Evolutionary conservation across 2,888 invertebrate genomes (phyloP).

Genomic region (Chrysolina haemoptera): DNA sequence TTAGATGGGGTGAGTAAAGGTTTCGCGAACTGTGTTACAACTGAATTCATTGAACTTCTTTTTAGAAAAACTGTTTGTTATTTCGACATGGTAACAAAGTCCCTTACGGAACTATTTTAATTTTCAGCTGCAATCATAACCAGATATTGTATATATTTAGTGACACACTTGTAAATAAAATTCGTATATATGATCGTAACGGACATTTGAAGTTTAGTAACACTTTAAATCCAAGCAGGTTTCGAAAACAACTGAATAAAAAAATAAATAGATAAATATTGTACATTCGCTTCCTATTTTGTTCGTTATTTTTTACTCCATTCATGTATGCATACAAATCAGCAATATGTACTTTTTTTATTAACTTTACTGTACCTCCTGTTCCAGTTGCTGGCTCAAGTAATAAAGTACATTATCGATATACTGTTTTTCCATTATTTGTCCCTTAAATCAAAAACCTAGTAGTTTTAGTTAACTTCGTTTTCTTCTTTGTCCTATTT

Average conservation of each 20-base stretch:
- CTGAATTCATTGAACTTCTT: too few species aligned
- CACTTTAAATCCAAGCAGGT: slow-evolving; percentile 52
- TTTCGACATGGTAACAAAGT: not conserved
- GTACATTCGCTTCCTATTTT: slow-evolving; percentile 57
- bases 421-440: slow-evolving; percentile 4
- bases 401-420: slow-evolving; percentile 64
- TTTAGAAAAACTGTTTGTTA: too few species aligned
- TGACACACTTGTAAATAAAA: slow-evolving; percentile 47
- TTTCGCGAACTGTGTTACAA: too few species aligned
- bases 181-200: slow-evolving; percentile 49
- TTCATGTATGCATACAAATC: slow-evolving; percentile 51
- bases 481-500: too few species aligned
- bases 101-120: not conserved
- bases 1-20: too few species aligned
- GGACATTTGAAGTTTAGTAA: slow-evolving; percentile 51
- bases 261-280: slow-evolving; percentile 42
- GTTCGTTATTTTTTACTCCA: slow-evolving; percentile 39
- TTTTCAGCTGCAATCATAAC: slow-evolving; percentile 28
- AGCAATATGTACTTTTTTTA: slow-evolving; percentile 59
- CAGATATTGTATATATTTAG: slow-evolving; percentile 52
- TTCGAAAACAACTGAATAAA: slow-evolving; percentile 57
- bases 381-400: slow-evolving; percentile 62
- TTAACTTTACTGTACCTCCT: slow-evolving; percentile 58
- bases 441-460: too few species aligned
- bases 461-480: too few species aligned